Evolutionary conservation across 1,140 invertebrate genomes (phyloP), one percentile per base, ranked within the genome.

Genomic region (Sycobia sp.): DNA sequence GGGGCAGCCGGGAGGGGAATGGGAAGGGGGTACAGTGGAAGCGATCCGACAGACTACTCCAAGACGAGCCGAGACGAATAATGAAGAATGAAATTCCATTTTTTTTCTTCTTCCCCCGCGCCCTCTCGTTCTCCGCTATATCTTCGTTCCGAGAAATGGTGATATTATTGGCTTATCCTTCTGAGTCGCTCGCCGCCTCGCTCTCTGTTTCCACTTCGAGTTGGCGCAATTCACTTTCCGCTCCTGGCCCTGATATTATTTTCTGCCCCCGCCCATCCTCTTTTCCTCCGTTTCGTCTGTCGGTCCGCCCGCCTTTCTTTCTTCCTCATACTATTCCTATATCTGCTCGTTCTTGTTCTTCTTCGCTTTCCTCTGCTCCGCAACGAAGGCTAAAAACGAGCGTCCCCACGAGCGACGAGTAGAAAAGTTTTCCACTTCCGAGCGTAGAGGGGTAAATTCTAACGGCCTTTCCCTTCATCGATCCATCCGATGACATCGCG

Each of bases 161-260:
- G 70, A 73, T 76, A 74, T 79, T 79, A 81, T 81, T 79, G 76
- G 71, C 72, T 81, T 81, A 80, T 78, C 73, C 76, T 69, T 73
- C 16, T n/a, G n/a, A n/a, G n/a, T n/a, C n/a, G n/a, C n/a, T n/a
- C n/a, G n/a, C n/a, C n/a, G n/a, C n/a, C n/a, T n/a, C n/a, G n/a
- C n/a, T n/a, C n/a, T n/a, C n/a, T n/a, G n/a, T n/a, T n/a, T n/a
- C n/a, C n/a, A n/a, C n/a, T n/a, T n/a, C 22, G 64, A 70, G 68
- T 71, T 69, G 59, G 69, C 70, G 71, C 74, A 79, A 76, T 75
- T 78, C 71, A 72, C 70, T 76, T 75, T 76, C 61, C 55, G 54
- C 22, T 10, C 14, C 11, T 14, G 22, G 9, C 57, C 65, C 69
- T 62, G 72, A 72, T 79, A 76, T 78, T 78, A 77, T 77, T 77